A percentile compares a stretch with the other conserved stretches of the same genome.
Conservation (phyloP, 2,113 vertebrate species). For the Chrysochloris asiatica region DNA sequence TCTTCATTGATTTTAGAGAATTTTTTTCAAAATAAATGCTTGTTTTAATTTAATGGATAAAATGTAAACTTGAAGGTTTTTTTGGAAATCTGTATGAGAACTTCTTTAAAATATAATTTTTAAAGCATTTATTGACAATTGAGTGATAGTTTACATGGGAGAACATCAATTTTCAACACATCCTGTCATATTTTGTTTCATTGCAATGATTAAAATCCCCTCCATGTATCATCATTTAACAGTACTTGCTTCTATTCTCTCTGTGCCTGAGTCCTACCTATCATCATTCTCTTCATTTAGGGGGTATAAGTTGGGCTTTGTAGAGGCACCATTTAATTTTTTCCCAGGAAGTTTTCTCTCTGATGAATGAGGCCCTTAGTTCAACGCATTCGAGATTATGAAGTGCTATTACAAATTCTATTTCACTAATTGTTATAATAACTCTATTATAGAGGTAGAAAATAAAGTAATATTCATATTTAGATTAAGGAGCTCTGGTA, state of each 20-base stretch:
- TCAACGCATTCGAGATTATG: not conserved
- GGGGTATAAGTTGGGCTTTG: not conserved
- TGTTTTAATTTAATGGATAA: not conserved
- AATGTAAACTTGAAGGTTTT: not conserved
- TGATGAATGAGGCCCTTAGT: not conserved
- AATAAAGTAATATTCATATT: not conserved
- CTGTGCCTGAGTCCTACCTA: not conserved
- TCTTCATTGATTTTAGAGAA: not conserved
- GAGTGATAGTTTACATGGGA: too few relatives aligned
- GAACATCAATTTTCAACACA: too few relatives aligned
- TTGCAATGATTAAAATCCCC: too few relatives aligned
- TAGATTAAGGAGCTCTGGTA: too few relatives aligned
- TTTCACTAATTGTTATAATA: not conserved
- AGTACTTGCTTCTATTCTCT: not conserved
- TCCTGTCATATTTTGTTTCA: too few relatives aligned
- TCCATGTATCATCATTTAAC: too few relatives aligned
- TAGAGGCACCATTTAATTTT: not conserved
- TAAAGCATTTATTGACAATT: not conserved
- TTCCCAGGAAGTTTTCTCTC: not conserved
- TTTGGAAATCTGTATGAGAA: not conserved
- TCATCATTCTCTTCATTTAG: not conserved
- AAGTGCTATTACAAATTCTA: not conserved
- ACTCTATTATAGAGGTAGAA: not conserved
- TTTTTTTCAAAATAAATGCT: slow-evolving; percentile 6
- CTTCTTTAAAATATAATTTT: not conserved